These are phyloP conservation scores for Dermolepida albohirtum DNA, from an alignment of 2,888 invertebrate genomes.

Conservation along the genomic window DNA sequence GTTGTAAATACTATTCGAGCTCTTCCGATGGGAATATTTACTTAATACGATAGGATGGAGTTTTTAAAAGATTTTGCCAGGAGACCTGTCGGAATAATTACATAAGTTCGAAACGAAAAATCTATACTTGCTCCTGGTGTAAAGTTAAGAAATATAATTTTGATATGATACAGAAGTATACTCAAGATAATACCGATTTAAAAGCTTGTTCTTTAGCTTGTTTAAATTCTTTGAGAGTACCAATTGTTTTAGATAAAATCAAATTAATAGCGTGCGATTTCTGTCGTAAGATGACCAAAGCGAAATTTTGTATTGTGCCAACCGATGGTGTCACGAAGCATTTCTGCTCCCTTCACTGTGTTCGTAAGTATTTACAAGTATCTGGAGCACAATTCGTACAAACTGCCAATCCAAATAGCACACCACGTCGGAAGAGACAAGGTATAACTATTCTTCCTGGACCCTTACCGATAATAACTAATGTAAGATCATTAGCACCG, in stretches of 20 bases:
- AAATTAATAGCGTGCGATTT: conserved; percentile 60
- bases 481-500: conserved; percentile 76
- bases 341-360: conserved; percentile 83
- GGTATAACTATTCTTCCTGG: conserved; percentile 51
- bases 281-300: conserved; percentile 65
- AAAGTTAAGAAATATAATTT: conserved; percentile 97
- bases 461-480: conserved; percentile 77
- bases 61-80: conserved; percentile 84
- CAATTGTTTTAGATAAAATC: conserved; percentile 79
- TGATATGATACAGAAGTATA: conserved; percentile 89
- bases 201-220: conserved; percentile 86
- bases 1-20: conserved; percentile 82
- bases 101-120: conserved; percentile 87
- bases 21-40: conserved; percentile 71
- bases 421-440: neutral
- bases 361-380: neutral
- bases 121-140: conserved; percentile 94
- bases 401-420: neutral
- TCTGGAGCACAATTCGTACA: too few relatives aligned
- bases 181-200: conserved; percentile 71
- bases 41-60: conserved; percentile 78
- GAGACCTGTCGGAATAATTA: conserved; percentile 92
- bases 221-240: conserved; percentile 72
- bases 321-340: conserved; percentile 85
- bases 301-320: conserved; percentile 85